Conservation (phyloP, 2,113 vertebrate genomes). For the Megaceryle maxima region DNA sequence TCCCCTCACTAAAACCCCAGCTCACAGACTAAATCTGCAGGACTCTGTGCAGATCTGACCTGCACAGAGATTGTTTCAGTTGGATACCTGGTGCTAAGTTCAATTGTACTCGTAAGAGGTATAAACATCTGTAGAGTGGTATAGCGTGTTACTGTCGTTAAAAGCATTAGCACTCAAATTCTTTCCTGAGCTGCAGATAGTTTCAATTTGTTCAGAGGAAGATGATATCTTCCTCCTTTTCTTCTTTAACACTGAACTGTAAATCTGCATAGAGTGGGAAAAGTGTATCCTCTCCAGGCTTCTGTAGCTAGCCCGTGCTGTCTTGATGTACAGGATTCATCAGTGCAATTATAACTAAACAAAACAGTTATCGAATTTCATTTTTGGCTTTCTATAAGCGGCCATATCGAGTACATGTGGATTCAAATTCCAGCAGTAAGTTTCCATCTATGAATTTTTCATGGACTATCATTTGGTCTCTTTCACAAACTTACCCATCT, state of each 20-base stretch:
- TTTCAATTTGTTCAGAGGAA: neutral
- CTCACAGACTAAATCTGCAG: neutral
- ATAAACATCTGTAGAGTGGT: neutral
- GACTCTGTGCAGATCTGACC: neutral
- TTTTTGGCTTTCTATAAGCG: neutral
- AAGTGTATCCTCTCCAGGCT: neutral
- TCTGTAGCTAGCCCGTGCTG: neutral
- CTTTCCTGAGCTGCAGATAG: neutral
- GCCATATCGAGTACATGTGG: fast-evolving
- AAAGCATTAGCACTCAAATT: fast-evolving
- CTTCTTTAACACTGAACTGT: neutral
- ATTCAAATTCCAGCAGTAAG: neutral
- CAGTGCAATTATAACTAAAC: neutral
- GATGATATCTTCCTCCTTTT: neutral
- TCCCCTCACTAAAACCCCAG: neutral
- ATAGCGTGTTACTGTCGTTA: neutral
- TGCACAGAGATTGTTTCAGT: neutral
- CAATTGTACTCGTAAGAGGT: neutral
- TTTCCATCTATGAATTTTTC: neutral
- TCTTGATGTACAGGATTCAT: neutral
- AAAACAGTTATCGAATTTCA: fast-evolving
- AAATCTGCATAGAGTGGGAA: neutral
- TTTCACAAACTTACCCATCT: neutral
- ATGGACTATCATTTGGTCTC: neutral
- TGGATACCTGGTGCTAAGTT: neutral